Evolutionary conservation across 2,888 invertebrate genomes (phyloP).

Genomic region (Dicycla oo): DNA sequence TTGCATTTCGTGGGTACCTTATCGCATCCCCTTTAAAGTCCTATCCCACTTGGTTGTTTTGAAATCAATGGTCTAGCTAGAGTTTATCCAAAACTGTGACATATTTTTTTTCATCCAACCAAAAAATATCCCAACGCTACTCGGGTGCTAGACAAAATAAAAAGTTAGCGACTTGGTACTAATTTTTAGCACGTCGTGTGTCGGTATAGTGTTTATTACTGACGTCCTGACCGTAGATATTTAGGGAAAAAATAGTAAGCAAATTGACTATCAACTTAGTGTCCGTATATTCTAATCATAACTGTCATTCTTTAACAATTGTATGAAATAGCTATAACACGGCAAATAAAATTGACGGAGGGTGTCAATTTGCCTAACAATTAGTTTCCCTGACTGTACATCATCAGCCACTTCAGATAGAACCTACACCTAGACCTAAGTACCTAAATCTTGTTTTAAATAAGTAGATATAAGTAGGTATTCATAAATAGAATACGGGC

Average conservation of each 20-base stretch:
- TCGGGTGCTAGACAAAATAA: not conserved
- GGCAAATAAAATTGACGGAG: too few relatives aligned
- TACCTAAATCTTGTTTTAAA: not conserved
- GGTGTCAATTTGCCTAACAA: not conserved
- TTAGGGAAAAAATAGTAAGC: not conserved
- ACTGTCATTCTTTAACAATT: not conserved
- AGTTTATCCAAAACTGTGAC: not conserved
- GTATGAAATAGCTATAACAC: too few relatives aligned
- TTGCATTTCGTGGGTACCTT: too few relatives aligned
- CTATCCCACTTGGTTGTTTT: not conserved
- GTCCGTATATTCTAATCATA: not conserved
- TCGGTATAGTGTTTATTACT: not conserved
- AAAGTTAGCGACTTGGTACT: not conserved
- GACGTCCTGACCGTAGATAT: not conserved
- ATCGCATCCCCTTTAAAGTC: too few relatives aligned
- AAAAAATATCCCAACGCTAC: not conserved
- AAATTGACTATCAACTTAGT: not conserved
- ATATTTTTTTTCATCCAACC: not conserved
- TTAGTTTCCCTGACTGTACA: not conserved
- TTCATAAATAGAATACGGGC: constrained; percentile 11
- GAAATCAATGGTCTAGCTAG: not conserved
- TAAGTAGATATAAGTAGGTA: not conserved
- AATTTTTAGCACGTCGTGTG: not conserved
- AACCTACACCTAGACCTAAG: not conserved
- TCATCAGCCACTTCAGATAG: not conserved